Conservation (phyloP, 2,888 invertebrate species). For the Hypena proboscidalis region DNA sequence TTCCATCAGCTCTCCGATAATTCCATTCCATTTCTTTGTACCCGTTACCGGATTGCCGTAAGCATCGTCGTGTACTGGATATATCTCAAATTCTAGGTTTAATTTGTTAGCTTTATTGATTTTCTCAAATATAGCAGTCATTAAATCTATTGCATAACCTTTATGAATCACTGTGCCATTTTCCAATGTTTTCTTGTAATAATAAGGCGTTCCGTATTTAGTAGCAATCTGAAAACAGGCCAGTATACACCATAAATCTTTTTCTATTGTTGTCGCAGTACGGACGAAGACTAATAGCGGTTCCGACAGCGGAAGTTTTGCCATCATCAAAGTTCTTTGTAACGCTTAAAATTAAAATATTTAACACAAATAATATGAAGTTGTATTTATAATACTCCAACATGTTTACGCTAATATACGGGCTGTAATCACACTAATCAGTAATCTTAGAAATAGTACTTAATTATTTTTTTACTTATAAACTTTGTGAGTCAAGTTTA, state of each 20-base stretch:
- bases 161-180: conserved; percentile 81
- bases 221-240: conserved; percentile 87
- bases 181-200: conserved; percentile 42
- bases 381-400: too few relatives aligned
- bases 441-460: too few relatives aligned
- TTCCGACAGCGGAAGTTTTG: too few relatives aligned
- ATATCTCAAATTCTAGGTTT: conserved; percentile 87
- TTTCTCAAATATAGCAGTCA: conserved; percentile 87
- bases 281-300: too few relatives aligned
- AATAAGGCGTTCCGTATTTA: conserved; percentile 59
- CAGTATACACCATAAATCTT: too few relatives aligned
- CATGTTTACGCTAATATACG: too few relatives aligned
- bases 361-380: too few relatives aligned
- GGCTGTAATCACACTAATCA: too few relatives aligned
- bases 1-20: conserved; percentile 90
- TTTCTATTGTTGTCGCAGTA: conserved; percentile 13
- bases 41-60: conserved; percentile 88
- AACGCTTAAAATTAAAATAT: too few relatives aligned
- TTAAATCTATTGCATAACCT: conserved; percentile 95
- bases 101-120: conserved; percentile 53
- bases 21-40: conserved; percentile 91
- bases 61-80: conserved; percentile 86
- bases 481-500: neutral
- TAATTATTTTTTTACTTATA: too few relatives aligned
- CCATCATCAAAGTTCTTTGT: too few relatives aligned